Conservation (phyloP, 2,113 vertebrate species). For the Dicentrarchus labrax region DNA sequence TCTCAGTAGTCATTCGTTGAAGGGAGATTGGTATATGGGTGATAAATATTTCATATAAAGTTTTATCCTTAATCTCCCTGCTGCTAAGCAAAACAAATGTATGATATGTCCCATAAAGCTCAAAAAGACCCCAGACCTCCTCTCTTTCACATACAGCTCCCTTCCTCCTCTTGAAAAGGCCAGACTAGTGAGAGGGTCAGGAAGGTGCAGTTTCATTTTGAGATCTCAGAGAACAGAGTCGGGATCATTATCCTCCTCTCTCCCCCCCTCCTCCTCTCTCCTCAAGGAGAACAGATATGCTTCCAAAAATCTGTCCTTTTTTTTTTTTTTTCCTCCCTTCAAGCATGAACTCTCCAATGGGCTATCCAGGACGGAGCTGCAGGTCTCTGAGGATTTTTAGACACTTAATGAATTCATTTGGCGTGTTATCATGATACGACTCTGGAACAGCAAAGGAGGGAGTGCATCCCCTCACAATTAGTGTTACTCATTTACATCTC, state of each 20-base stretch:
- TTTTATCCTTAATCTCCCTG: slow-evolving; percentile 75
- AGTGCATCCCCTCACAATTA: slow-evolving; percentile 72
- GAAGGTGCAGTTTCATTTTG: slow-evolving; percentile 70
- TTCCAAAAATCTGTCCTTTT: slow-evolving; percentile 15
- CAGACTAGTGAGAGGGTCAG: slow-evolving; percentile 54
- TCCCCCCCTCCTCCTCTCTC: neutral
- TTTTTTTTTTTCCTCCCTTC: neutral
- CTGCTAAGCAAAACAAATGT: slow-evolving; percentile 64
- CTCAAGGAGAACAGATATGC: slow-evolving; percentile 10
- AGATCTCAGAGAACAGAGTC: slow-evolving; percentile 48
- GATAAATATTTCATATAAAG: slow-evolving; percentile 78
- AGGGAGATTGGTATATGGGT: slow-evolving; percentile 69
- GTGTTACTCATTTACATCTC: slow-evolving; percentile 76
- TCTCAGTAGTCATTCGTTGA: slow-evolving; percentile 71
- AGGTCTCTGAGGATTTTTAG: slow-evolving; percentile 63
- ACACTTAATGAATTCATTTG: slow-evolving; percentile 72
- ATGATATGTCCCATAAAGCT: slow-evolving; percentile 57
- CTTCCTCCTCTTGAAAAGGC: slow-evolving; percentile 62
- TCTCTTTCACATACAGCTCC: slow-evolving; percentile 26
- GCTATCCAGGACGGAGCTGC: slow-evolving; percentile 42
- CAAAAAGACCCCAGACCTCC: slow-evolving; percentile 18
- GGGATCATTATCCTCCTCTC: slow-evolving; percentile 20
- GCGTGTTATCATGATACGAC: slow-evolving; percentile 48
- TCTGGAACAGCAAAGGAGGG: slow-evolving; percentile 48
- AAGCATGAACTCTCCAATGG: slow-evolving; percentile 55